These are phyloP conservation scores for Callosobruchus maculatus DNA, from an alignment of 2,888 invertebrate genomes.

Conservation along the genomic window DNA sequence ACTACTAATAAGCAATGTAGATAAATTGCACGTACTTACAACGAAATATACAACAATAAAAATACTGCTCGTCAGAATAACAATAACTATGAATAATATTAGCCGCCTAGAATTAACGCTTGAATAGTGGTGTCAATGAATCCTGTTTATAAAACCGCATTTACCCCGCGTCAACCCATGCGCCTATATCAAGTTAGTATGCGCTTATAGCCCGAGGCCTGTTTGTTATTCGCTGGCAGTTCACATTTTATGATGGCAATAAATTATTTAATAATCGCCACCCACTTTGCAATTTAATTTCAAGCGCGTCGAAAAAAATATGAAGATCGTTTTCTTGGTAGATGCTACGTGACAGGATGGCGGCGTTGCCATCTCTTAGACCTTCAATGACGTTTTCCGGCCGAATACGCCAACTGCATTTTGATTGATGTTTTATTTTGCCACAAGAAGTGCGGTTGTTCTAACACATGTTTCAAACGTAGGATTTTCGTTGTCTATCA, in stretches of 20 bases:
- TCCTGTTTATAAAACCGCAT: background rate
- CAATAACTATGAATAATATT: background rate
- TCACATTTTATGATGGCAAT: background rate
- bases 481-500: too few species aligned
- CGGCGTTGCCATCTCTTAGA: background rate
- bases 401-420: background rate
- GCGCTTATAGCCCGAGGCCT: background rate
- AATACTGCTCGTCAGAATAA: background rate
- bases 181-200: background rate
- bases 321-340: background rate
- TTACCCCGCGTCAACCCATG: background rate
- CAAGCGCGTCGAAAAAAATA: background rate
- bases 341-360: background rate
- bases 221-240: background rate
- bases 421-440: background rate
- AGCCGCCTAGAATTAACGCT: background rate
- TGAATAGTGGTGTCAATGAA: background rate
- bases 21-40: background rate
- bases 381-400: background rate
- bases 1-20: background rate
- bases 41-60: background rate
- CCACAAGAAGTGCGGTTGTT: background rate
- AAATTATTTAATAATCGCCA: background rate
- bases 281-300: background rate
- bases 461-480: too few species aligned